Evolutionary conservation across 2,888 invertebrate genomes (phyloP), one percentile per base, ranked within the genome.

Genomic region (Morinoia aosen): DNA sequence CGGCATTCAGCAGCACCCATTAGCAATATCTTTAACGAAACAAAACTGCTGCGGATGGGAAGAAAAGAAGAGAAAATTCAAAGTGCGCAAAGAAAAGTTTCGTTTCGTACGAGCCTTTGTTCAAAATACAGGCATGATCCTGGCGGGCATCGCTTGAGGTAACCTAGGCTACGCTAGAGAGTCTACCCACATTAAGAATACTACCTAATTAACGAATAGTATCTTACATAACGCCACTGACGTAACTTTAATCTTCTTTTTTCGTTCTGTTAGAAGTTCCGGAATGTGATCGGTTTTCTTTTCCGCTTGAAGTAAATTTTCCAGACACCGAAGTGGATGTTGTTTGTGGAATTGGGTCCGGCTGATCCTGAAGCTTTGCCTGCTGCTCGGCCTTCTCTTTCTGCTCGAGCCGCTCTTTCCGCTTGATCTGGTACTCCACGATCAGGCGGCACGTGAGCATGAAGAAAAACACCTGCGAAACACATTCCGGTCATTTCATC

Each of bases 381-480:
- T 57, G 88, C 88, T 95, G 76, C 33, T 76, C 76, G 16, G n/a
- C 57, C 48, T 58, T 95, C 61, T 58, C 58, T 40, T 58, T 91
- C 56, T 95, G 96, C 57, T 96, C 96, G 19, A 39, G 40, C 57
- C 64, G 95, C 90, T 96, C 96, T 97, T 98, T 97, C 96, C 98
- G 97, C 97, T 97, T 98, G 56, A 98, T 97, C 97, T 98, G 98
- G 97, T 98, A 98, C 97, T 98, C 99, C 96, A 99, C 99, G 56
- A 99, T 99, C 96, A 99, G 98, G 97, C 99, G 98, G 96, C 99
- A 99, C 97, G 98, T 98, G 94, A 99, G 97, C 99, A 99, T 99
- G 97, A 99, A 99, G 97, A 99, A 98, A 97, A 99, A 99, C 95
- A 98, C 98, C 98, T 98, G 97, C 14, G 96, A 97, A 97, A 96